These are phyloP conservation scores for Myanophis thanlyinensis DNA, from an alignment of 2,113 vertebrate genomes.

Conservation along the genomic window DNA sequence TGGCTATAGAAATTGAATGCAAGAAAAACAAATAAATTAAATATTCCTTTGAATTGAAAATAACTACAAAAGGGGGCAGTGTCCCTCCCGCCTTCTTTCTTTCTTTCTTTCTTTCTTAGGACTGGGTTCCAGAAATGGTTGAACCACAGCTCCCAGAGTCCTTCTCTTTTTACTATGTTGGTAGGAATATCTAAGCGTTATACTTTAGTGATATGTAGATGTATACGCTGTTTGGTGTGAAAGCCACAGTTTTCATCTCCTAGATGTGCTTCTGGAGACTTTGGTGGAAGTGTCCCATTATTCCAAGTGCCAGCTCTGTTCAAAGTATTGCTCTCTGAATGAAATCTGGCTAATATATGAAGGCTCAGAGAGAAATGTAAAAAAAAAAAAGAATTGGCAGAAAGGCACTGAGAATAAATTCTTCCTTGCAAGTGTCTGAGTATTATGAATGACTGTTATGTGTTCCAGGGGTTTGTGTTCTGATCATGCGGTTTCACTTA, in stretches of 20 bases:
- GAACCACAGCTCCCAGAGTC: neutral
- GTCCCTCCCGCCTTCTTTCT: rapidly evolving
- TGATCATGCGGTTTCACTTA: neutral
- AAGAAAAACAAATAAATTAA: neutral
- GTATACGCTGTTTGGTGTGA: neutral
- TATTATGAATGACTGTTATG: neutral
- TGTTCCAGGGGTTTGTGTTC: constrained; percentile 1
- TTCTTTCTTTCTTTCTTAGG: neutral
- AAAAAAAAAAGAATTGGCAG: neutral
- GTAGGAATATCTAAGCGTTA: neutral
- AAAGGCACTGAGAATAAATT: neutral
- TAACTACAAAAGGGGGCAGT: neutral
- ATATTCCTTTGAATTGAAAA: neutral
- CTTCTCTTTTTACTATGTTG: neutral
- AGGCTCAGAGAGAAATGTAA: neutral
- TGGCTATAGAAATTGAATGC: neutral
- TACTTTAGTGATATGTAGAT: neutral
- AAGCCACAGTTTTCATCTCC: neutral
- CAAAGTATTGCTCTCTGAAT: neutral
- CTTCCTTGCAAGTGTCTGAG: neutral
- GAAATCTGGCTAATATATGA: neutral
- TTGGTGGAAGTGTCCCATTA: neutral
- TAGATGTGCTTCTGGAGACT: neutral
- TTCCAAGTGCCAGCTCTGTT: neutral
- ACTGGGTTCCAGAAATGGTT: neutral